These are phyloP conservation scores for Galerucella calmariensis DNA, from an alignment of 2,888 invertebrate genomes.

Conservation along the genomic window DNA sequence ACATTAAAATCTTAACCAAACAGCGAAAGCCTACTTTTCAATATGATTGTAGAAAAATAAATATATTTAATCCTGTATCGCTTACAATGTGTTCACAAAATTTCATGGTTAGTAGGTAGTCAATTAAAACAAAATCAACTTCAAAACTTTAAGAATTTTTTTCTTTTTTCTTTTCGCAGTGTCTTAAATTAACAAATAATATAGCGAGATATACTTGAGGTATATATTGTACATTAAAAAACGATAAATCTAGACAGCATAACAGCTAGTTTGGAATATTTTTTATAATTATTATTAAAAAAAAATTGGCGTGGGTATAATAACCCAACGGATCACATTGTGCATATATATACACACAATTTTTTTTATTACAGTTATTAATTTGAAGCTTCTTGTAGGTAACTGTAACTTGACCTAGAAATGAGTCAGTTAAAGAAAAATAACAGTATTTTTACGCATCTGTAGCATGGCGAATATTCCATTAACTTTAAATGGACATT, in stretches of 20 bases:
- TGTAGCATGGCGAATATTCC: constrained; percentile 23
- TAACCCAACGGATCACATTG: not conserved
- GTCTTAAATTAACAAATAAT: no score
- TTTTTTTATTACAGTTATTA: constrained; percentile 27
- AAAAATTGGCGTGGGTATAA: not conserved
- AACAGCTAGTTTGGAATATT: not conserved
- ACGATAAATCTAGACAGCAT: not conserved
- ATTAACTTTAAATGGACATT: constrained; percentile 10
- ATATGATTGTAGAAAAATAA: no score
- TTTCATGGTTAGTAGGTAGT: no score
- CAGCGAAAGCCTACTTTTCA: no score
- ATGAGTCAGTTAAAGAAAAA: constrained; percentile 14
- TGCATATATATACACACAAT: not conserved
- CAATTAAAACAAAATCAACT: no score
- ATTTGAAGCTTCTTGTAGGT: constrained; percentile 20
- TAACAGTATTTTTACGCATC: constrained; percentile 25
- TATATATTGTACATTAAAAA: no score
- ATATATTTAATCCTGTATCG: no score
- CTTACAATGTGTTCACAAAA: no score
- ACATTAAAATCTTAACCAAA: no score
- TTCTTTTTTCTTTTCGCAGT: no score
- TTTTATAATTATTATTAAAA: not conserved
- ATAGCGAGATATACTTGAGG: no score
- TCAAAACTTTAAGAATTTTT: no score
- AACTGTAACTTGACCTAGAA: constrained; percentile 31